Conservation (phyloP, 2,113 vertebrate species). For the Crotalus tigris region DNA sequence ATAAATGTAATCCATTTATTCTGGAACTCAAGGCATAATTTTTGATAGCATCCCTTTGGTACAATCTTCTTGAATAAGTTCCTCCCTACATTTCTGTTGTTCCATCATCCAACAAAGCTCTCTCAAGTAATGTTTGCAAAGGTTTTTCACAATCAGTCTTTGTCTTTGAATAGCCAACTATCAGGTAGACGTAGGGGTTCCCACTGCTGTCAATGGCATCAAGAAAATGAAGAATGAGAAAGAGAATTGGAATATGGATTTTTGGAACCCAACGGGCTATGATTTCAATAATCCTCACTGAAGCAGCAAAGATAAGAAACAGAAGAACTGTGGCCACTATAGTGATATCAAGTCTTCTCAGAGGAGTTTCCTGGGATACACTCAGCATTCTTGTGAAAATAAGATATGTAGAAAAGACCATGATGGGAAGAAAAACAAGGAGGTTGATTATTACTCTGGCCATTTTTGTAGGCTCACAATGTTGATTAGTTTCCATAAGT, state of each 20-base stretch:
- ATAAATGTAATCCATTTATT: slow-evolving; percentile 8
- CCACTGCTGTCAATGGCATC: not conserved
- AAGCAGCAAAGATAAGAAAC: slow-evolving; percentile 23
- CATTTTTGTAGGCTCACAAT: not conserved
- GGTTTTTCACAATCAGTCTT: fast-evolving
- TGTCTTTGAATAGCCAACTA: not conserved
- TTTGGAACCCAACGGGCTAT: not conserved
- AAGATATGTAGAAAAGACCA: not conserved
- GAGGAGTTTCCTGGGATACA: not conserved
- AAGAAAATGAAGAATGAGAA: slow-evolving; percentile 38
- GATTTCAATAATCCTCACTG: not conserved
- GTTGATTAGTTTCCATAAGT: not conserved
- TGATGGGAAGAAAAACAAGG: slow-evolving; percentile 10
- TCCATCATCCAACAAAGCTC: not conserved
- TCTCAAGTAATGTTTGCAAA: not conserved
- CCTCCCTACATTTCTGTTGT: not conserved
- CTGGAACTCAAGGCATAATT: not conserved
- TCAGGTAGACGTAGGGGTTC: slow-evolving; percentile 7
- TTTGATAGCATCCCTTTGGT: not conserved
- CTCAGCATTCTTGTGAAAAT: slow-evolving; percentile 29
- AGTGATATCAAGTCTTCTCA: not conserved
- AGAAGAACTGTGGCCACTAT: not conserved
- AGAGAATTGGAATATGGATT: slow-evolving; percentile 13
- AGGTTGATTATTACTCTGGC: slow-evolving; percentile 14
- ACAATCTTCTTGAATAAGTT: not conserved